Evolutionary conservation across 1,140 invertebrate species (phyloP).

Genomic region (Bombus ignitus): DNA sequence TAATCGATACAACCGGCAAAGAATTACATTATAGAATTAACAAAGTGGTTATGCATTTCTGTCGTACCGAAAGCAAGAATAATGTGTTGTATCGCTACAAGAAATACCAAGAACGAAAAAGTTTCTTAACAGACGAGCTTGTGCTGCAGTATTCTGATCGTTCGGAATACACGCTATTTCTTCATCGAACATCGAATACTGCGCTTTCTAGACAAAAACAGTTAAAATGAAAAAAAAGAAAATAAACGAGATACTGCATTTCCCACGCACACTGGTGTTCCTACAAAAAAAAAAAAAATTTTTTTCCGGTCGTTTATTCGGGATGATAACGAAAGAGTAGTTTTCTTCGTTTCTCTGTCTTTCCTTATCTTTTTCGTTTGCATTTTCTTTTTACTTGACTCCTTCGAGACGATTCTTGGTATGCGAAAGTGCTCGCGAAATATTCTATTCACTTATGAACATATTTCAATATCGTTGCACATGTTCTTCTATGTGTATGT

Average conservation of each 20-base stretch:
- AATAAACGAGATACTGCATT: slow-evolving; percentile 14
- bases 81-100: not conserved
- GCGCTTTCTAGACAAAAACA: not conserved
- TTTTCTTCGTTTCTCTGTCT: slow-evolving; percentile 10
- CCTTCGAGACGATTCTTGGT: not conserved
- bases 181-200: slow-evolving; percentile 10
- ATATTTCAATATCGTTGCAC: slow-evolving; percentile 49
- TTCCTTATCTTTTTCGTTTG: not conserved
- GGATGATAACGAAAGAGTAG: slow-evolving; percentile 22
- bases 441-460: slow-evolving; percentile 49
- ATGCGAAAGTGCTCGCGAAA: slow-evolving; percentile 55
- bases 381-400: not conserved
- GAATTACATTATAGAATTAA: slow-evolving; percentile 15
- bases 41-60: not conserved
- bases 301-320: slow-evolving; percentile 30
- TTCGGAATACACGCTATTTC: not conserved
- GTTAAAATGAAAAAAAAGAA: not conserved
- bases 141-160: slow-evolving; percentile 1
- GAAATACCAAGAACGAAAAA: not conserved
- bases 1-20: slow-evolving; percentile 31
- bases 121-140: not conserved
- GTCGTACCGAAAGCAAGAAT: not conserved
- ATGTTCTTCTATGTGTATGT: slow-evolving; percentile 31
- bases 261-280: slow-evolving; percentile 53
- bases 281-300: slow-evolving; percentile 19